These are phyloP conservation scores for Spialia ferax DNA, from an alignment of 2,888 invertebrate species.

Conservation along the genomic window DNA sequence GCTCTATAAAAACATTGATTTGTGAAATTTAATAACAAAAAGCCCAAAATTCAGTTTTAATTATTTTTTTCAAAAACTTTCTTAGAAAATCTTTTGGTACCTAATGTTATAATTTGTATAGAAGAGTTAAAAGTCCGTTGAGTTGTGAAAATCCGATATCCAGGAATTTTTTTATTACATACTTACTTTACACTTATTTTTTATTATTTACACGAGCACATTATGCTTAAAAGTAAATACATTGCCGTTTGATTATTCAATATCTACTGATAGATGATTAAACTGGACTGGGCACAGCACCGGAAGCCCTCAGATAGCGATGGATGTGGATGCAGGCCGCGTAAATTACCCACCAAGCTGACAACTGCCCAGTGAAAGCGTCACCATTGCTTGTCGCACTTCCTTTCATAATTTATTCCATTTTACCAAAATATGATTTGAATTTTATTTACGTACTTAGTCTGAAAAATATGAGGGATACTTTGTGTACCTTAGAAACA, in stretches of 20 bases:
- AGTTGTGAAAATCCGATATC: too few relatives aligned
- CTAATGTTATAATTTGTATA: too few relatives aligned
- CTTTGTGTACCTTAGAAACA: too few relatives aligned
- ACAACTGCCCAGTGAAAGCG: conserved; percentile 27
- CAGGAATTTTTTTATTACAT: too few relatives aligned
- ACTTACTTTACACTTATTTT: too few relatives aligned
- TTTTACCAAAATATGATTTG: neutral
- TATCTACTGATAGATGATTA: neutral
- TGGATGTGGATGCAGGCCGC: conserved; percentile 59
- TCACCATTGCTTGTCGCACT: conserved; percentile 64
- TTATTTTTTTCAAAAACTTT: too few relatives aligned
- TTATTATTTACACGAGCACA: too few relatives aligned
- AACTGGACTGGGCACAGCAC: conserved; percentile 42
- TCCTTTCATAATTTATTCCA: conserved; percentile 63
- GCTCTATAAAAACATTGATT: too few relatives aligned
- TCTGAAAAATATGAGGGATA: neutral
- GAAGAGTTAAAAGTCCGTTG: too few relatives aligned
- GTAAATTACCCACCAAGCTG: conserved; percentile 18
- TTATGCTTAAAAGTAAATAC: neutral
- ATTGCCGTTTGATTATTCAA: neutral
- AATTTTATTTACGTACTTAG: neutral
- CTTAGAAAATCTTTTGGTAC: too few relatives aligned
- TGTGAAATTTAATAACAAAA: too few relatives aligned
- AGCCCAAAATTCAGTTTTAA: too few relatives aligned
- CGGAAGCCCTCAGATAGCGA: conserved; percentile 75